Conservation (phyloP, 2,113 vertebrate species). For the Myxocyprinus asiaticus region DNA sequence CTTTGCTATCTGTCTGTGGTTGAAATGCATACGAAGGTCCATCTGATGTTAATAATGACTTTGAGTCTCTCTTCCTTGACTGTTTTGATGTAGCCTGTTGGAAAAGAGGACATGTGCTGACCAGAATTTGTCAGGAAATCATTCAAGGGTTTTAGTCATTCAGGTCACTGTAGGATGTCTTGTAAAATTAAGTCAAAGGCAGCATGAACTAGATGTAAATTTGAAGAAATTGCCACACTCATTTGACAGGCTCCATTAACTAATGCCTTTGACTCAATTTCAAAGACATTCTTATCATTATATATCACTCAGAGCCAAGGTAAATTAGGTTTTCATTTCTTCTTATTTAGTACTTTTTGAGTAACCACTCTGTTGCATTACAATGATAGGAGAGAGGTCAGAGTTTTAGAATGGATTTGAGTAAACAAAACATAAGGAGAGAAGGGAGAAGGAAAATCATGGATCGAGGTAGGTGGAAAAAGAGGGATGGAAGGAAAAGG, state of each 20-base stretch:
- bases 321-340: too few species aligned
- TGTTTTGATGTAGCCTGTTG: conserved; percentile 71
- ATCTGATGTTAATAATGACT: conserved; percentile 62
- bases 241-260: not conserved
- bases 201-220: not conserved
- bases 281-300: not conserved
- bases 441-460: too few species aligned
- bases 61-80: conserved; percentile 67
- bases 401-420: too few species aligned
- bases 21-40: conserved; percentile 48
- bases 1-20: conserved; percentile 44
- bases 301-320: too few species aligned
- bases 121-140: not conserved
- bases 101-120: conserved; percentile 53
- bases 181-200: not conserved
- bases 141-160: conserved; percentile 1
- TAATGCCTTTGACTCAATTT: not conserved
- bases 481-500: too few species aligned
- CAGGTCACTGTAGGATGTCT: conserved; percentile 3
- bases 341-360: too few species aligned
- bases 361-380: too few species aligned
- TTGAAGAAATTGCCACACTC: not conserved
- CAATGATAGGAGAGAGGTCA: too few species aligned
- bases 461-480: too few species aligned
- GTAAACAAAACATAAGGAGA: too few species aligned